Evolutionary conservation across 2,888 invertebrate species (phyloP).

Genomic region (Drosophila subsilvestris): DNA sequence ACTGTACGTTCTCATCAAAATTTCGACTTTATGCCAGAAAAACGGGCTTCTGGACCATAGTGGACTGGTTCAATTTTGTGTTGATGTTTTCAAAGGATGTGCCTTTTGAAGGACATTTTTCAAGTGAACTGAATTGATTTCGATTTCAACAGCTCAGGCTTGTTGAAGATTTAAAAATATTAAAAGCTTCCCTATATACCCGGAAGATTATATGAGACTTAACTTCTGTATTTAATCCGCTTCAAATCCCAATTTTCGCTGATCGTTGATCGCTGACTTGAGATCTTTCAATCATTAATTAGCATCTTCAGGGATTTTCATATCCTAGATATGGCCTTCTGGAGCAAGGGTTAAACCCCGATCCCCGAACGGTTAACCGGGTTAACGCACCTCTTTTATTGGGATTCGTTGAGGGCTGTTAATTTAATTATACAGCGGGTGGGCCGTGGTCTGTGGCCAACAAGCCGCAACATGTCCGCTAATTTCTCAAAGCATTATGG

Average conservation of each 20-base stretch:
- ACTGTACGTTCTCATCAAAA: no score
- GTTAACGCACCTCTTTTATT: background rate
- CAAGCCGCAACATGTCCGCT: slow-evolving; percentile 23
- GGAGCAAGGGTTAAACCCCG: background rate
- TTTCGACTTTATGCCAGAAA: no score
- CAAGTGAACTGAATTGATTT: no score
- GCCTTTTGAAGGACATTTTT: no score
- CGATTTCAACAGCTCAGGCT: no score
- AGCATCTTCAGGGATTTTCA: background rate
- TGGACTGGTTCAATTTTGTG: no score
- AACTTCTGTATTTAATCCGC: background rate
- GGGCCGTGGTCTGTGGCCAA: background rate
- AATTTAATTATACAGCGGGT: slow-evolving; percentile 13
- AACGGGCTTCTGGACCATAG: no score
- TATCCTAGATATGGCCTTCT: background rate
- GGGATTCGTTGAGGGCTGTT: slow-evolving; percentile 2
- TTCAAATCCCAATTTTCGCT: background rate
- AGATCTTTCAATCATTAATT: background rate
- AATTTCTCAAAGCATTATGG: background rate
- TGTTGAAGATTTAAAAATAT: no score
- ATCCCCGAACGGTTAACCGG: background rate
- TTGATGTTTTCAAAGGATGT: no score
- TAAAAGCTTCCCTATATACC: no score
- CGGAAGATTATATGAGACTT: no score
- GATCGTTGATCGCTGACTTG: background rate